Conservation (phyloP, 2,113 vertebrate genomes). For the Ammodramus savannarum region DNA sequence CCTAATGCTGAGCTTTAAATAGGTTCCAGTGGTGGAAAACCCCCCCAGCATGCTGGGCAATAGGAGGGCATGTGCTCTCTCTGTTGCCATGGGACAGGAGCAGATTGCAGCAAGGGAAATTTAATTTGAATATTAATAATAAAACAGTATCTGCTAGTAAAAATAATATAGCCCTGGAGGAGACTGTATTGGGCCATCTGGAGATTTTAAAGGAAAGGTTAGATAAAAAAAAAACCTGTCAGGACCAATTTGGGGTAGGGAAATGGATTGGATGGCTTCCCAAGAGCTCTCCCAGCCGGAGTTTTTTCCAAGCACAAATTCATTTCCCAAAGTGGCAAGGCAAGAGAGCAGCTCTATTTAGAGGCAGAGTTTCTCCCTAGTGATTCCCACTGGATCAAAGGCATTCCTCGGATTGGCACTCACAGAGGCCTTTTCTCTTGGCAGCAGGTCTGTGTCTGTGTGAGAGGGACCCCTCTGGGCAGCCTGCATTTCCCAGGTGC, state of each 20-base stretch:
- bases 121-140: background rate
- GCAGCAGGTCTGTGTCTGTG: background rate
- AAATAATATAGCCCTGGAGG: background rate
- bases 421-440: background rate
- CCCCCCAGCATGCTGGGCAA: background rate
- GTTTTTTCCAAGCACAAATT: conserved; percentile 44
- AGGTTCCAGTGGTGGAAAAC: background rate
- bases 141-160: background rate
- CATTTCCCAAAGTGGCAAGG: conserved; percentile 57
- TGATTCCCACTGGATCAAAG: conserved; percentile 28
- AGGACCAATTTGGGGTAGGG: conserved; percentile 22
- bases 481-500: background rate
- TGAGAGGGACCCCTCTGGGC: background rate
- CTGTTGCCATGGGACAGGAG: background rate
- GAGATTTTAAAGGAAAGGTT: conserved; percentile 57
- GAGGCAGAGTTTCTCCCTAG: conserved; percentile 9
- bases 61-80: background rate
- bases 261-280: conserved; percentile 46
- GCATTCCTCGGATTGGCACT: conserved; percentile 19
- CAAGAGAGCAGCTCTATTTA: conserved; percentile 24
- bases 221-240: conserved; percentile 31
- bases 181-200: conserved; percentile 39
- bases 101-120: background rate
- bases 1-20: background rate
- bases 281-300: conserved; percentile 17